Conservation (phyloP, 2,797 vertebrate species). For the Clarias fuscus region DNA sequence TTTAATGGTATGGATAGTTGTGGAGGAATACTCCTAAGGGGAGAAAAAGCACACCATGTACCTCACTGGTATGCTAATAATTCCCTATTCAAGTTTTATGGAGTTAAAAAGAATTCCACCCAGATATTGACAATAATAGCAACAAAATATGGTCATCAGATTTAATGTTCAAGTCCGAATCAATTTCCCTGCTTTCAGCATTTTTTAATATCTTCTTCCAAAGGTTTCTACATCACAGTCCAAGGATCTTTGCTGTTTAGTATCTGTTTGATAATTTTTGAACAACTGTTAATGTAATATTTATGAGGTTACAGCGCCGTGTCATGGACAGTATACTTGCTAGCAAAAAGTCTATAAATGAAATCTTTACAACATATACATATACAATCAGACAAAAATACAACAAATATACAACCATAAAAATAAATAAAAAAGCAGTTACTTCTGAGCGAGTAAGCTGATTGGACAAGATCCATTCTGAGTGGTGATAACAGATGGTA, state of each 20-base stretch:
- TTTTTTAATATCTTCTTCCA: not conserved
- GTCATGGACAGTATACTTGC: not conserved
- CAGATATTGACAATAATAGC: conserved; percentile 38
- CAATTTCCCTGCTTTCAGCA: conserved; percentile 6
- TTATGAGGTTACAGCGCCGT: not conserved
- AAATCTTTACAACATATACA: no score
- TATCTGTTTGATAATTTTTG: not conserved
- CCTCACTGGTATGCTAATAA: conserved; percentile 44
- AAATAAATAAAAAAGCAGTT: no score
- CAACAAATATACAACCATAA: no score
- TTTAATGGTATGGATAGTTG: conserved; percentile 22
- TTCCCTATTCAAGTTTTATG: conserved; percentile 24
- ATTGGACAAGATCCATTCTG: no score
- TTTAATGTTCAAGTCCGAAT: not conserved
- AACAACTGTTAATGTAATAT: not conserved
- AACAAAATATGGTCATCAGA: conserved; percentile 5
- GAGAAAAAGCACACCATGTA: conserved; percentile 25
- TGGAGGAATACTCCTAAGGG: conserved; percentile 9
- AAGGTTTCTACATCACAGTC: conserved; percentile 21
- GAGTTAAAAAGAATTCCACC: conserved; percentile 19
- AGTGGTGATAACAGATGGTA: no score
- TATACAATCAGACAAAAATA: no score
- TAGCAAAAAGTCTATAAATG: no score
- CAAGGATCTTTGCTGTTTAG: not conserved
- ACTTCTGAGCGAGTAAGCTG: no score